Evolutionary conservation across 64 coral and sea anemone genomes (phyloP), one percentile per base, ranked within the genome.

Genomic region (Montipora efflorescens): DNA sequence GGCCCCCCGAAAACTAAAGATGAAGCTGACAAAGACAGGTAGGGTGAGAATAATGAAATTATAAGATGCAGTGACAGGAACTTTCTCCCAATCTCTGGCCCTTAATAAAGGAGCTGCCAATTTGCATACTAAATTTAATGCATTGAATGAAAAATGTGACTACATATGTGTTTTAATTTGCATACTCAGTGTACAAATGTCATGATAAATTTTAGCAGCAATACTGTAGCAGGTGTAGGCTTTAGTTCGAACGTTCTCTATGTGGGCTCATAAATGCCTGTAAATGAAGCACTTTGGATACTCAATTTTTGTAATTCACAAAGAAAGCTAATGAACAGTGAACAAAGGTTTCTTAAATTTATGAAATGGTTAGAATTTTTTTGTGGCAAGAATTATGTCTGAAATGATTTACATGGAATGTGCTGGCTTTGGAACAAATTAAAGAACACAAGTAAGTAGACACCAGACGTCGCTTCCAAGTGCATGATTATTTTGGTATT

Each of bases 1-100:
- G 93, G 83, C 2, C 96, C 96, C 15, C 45, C 92, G 44, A 98
- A 98, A 87, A 80, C 81, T 44, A 91, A 93, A 66, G 96, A 96
- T 50, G 95, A 99, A 48, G 88, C 81, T 2, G 95, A 96, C 8
- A 99, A 99, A 88, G 98, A 99, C 74, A 92, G 93, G 98, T 99
- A 87, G 25, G 43, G 36, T 36, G 36, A 36, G 36, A 36, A 36
- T 36, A 36, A 36, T 36, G 36, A 36, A 36, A 36, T 36, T 36
- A 36, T 36, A 36, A 36, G 36, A 36, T 36, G 36, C 36, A 36
- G 36, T 36, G 36, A 36, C 36, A 36, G 36, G 36, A 36, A 36
- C 36, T 36, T 36, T 36, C 36, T 36, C 36, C 36, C 36, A 36
- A 36, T 36, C 36, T 36, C 1, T 36, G 36, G 36, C 36, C 36